phyloP scores from a whole-genome alignment of 2,797 vertebrate genomes.

The Pantherophis alleghaniensis region DNA sequence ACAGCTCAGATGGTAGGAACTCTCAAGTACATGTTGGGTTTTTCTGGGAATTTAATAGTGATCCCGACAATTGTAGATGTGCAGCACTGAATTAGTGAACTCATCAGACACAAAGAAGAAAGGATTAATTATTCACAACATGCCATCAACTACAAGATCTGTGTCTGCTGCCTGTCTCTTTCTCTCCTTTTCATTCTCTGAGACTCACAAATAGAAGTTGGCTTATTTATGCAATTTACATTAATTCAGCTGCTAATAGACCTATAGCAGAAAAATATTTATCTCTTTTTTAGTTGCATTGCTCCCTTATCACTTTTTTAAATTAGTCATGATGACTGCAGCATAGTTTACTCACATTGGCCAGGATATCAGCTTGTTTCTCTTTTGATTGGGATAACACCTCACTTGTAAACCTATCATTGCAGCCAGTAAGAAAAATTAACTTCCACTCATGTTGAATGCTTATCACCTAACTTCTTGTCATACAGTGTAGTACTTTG shows the following conservation, averaged over 20 bases:
- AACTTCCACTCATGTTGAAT: not conserved
- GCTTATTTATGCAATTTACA: slow-evolving; percentile 59
- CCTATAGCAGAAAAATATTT: slow-evolving; percentile 42
- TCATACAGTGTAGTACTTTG: not conserved
- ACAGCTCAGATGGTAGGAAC: slow-evolving; percentile 46
- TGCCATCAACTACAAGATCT: slow-evolving; percentile 46
- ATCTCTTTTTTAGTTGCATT: slow-evolving; percentile 51
- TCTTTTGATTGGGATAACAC: not conserved
- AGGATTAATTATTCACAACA: slow-evolving; percentile 73
- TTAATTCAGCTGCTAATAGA: slow-evolving; percentile 62
- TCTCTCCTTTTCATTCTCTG: slow-evolving; percentile 34
- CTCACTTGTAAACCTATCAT: not conserved
- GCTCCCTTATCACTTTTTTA: slow-evolving; percentile 36
- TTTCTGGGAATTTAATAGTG: slow-evolving; percentile 61
- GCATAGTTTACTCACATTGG: not conserved
- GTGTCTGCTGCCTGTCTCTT: slow-evolving; percentile 47
- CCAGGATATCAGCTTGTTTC: not conserved
- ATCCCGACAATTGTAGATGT: slow-evolving; percentile 52
- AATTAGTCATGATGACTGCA: slow-evolving; percentile 34
- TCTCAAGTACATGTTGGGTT: slow-evolving; percentile 52
- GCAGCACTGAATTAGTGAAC: slow-evolving; percentile 65
- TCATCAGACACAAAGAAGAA: slow-evolving; percentile 47
- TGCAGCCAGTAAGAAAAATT: not conserved
- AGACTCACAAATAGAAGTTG: slow-evolving; percentile 21
- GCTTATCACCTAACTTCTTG: not conserved